phyloP scores from a whole-genome alignment of 2,797 vertebrate species.

The Sebastes taczanowskii region DNA sequence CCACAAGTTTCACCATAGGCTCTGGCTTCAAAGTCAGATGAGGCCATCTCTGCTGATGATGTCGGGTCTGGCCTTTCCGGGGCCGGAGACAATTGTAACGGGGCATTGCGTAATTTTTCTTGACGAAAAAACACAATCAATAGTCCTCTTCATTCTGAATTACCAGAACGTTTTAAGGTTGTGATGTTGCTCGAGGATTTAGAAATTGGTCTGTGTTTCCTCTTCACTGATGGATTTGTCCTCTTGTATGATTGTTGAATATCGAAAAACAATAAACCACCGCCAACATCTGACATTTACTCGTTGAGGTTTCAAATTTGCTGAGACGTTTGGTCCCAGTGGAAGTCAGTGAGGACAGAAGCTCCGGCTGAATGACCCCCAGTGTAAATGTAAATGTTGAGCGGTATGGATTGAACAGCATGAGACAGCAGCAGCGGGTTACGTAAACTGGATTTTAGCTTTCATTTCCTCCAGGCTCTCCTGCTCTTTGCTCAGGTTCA shows the following conservation, averaged over 20 bases:
- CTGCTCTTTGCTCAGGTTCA: constrained; percentile 72
- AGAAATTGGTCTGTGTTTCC: background rate
- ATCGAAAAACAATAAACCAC: background rate
- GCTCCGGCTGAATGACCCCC: background rate
- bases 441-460: constrained; percentile 45
- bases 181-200: background rate
- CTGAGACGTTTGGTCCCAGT: background rate
- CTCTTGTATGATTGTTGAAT: background rate
- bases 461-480: constrained; percentile 72
- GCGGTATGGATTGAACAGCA: constrained; percentile 17
- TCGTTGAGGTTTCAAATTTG: background rate
- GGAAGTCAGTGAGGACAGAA: background rate
- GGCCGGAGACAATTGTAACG: too few species aligned
- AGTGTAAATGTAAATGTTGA: constrained; percentile 38
- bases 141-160: background rate
- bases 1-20: too few species aligned
- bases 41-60: too few species aligned
- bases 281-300: background rate
- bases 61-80: too few species aligned
- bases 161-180: background rate
- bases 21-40: too few species aligned
- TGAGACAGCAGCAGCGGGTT: constrained; percentile 37
- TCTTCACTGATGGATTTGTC: background rate
- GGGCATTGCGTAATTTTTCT: too few species aligned
- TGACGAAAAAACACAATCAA: background rate